phyloP scores from a whole-genome alignment of 2,797 vertebrate genomes.

The Eurystomus glaucurus region DNA sequence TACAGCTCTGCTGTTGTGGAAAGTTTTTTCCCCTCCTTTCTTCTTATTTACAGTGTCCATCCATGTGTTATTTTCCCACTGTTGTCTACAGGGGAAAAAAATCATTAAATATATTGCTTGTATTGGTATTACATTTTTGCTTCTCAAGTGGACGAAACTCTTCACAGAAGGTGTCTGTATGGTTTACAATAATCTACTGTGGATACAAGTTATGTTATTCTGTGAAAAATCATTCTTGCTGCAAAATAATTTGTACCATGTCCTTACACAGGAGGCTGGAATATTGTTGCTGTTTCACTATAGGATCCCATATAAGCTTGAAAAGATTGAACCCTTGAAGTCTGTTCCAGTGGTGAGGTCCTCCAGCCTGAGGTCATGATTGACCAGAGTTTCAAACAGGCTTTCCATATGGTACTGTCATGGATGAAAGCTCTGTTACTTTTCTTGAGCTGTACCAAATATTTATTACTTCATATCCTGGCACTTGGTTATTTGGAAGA shows the following conservation, averaged over 20 bases:
- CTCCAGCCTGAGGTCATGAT: neutral
- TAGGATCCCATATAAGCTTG: neutral
- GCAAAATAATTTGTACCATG: neutral
- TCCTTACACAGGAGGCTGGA: neutral
- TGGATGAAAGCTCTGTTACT: neutral
- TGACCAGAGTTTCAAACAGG: neutral
- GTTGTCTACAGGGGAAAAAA: neutral
- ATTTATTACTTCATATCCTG: neutral
- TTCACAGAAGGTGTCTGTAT: neutral
- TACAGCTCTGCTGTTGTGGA: neutral
- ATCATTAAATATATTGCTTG: neutral
- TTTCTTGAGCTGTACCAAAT: neutral
- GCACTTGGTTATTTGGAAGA: neutral
- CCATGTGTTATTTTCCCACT: neutral
- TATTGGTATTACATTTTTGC: neutral
- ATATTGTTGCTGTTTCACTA: neutral
- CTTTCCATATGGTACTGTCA: neutral
- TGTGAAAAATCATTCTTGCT: neutral
- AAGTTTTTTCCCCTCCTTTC: neutral
- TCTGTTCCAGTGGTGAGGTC: neutral
- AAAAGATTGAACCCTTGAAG: neutral
- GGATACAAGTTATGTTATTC: neutral
- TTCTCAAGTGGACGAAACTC: neutral
- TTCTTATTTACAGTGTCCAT: neutral
- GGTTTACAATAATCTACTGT: neutral